Base-by-base conservation (phyloP, 2,113 vertebrate genomes). In the Stigmatopora nigra region DNA sequence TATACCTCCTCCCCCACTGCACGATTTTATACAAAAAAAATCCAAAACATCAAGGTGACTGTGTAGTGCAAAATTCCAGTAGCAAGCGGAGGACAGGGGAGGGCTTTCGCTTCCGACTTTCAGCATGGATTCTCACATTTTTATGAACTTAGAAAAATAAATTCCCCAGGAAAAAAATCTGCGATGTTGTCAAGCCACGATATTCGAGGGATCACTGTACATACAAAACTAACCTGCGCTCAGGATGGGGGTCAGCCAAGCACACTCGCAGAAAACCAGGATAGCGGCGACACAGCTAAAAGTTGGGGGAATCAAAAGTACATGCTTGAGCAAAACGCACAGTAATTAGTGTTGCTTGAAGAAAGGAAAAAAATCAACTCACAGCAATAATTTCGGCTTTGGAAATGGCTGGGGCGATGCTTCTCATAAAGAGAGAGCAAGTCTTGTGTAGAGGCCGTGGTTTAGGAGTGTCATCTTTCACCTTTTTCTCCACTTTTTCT, bases 191-290 rank as follows among this genome's bases (percentile, higher is more conserved):
- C 2, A 31, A 31, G 25, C 25, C 25, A 3, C 25, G 25, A 31
- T 31, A 31, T 31, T 31, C n/a, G 17, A 19, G 5, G 12, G 58
- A 36, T 59, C 10, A 15, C n/a, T 41, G 16, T 59, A 12, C 11
- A 19, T n/a, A 58, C 11, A 19, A 16, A 58, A 69, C 66, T 44
- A 41, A 94, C 94, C 94, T 93, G 79, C 93, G 91, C 70, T 96
- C 94, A 0, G 93, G 93, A 75, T 96, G 94, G 0, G 94, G 94
- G 53, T 96, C 94, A 0, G 94, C 94, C 5, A 96, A 73, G 1
- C 94, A 95, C 69, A 97, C 94, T 0, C 94, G 89, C 86, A 97
- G 90, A 65, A 97, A 97, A 22, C 94, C 94, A 0, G 94, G 92
- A 45, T 93, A 95, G 31, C 92, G 82, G 5, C 94, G 92, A 78